Percentiles rank a stretch among this genome's conserved stretches.
These are phyloP conservation scores for Paragorgia papillata DNA, from an alignment of 92 coral and sea anemone genomes.

Conservation along the genomic window DNA sequence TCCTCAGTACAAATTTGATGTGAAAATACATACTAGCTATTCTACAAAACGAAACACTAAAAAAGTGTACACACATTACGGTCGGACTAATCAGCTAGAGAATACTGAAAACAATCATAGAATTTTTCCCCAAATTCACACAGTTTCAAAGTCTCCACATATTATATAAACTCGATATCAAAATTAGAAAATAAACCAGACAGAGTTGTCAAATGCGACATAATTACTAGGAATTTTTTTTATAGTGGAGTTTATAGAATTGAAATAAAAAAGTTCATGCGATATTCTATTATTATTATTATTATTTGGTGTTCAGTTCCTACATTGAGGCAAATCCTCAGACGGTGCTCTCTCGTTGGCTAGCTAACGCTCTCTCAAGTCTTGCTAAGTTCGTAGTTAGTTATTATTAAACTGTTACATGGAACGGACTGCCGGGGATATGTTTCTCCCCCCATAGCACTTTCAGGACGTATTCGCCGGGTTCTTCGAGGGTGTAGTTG, in stretches of 20 bases:
- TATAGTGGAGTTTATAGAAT: not conserved
- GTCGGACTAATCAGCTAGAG: not conserved
- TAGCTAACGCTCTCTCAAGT: too few relatives aligned
- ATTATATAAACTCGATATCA: not conserved
- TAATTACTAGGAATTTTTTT: not conserved
- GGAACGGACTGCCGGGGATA: constrained; percentile 99
- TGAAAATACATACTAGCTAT: constrained; percentile 42
- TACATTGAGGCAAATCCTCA: too few relatives aligned
- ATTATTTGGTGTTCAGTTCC: too few relatives aligned
- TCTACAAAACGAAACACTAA: constrained; percentile 14
- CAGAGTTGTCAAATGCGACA: too few relatives aligned
- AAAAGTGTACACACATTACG: not conserved
- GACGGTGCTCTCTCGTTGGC: too few relatives aligned
- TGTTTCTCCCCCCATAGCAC: constrained; percentile 99
- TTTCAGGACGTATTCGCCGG: constrained; percentile 90
- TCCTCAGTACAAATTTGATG: constrained; percentile 41
- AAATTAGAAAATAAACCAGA: not conserved
- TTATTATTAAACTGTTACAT: constrained; percentile 73
- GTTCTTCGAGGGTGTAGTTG: constrained; percentile 96
- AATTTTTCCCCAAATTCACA: not conserved
- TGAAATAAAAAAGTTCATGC: not conserved
- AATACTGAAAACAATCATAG: not conserved
- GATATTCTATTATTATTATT: not conserved
- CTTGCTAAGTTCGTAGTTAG: too few relatives aligned
- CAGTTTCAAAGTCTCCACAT: not conserved